A percentile compares a stretch with the other conserved stretches of the same genome.
Conservation (phyloP, 2,797 vertebrate genomes). For the Trematomus bernacchii region DNA sequence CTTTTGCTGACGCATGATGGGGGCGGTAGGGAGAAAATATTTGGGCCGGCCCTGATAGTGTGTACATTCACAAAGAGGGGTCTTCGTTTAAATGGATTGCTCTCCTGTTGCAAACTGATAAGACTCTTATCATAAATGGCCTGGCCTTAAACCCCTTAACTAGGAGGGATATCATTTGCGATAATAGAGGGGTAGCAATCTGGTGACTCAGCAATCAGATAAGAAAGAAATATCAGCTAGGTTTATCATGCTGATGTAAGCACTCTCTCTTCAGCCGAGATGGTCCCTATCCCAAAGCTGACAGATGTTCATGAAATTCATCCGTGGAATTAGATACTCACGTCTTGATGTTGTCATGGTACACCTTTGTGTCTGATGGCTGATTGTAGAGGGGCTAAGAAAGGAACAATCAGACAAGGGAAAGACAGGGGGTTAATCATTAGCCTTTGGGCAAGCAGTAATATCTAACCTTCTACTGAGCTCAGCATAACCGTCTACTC, state of each 20-base stretch:
- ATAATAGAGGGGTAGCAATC: conserved; percentile 44
- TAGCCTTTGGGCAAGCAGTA: conserved; percentile 32
- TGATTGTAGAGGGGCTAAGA: conserved; percentile 97
- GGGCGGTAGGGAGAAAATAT: conserved; percentile 31
- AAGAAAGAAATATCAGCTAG: conserved; percentile 52
- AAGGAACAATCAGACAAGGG: conserved; percentile 11
- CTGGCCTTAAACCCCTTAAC: conserved; percentile 62
- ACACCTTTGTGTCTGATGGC: conserved; percentile 98
- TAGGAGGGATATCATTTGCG: conserved; percentile 10
- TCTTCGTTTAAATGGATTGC: conserved; percentile 53
- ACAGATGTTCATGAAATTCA: neutral
- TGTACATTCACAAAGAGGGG: conserved; percentile 57
- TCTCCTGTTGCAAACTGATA: conserved; percentile 68
- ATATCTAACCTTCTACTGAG: conserved; percentile 10
- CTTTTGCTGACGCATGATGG: conserved; percentile 55
- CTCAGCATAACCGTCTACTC: neutral
- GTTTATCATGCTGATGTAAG: conserved; percentile 53
- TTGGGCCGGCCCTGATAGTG: conserved; percentile 51
- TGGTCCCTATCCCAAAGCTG: neutral
- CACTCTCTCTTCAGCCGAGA: conserved; percentile 24
- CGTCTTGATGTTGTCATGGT: conserved; percentile 99
- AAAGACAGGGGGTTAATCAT: conserved; percentile 52
- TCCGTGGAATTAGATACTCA: conserved; percentile 83
- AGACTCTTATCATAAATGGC: conserved; percentile 43
- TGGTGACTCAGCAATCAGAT: conserved; percentile 61